Base-by-base conservation (phyloP, 1,140 invertebrate species). In the Trachymyrmex septentrionalis region DNA sequence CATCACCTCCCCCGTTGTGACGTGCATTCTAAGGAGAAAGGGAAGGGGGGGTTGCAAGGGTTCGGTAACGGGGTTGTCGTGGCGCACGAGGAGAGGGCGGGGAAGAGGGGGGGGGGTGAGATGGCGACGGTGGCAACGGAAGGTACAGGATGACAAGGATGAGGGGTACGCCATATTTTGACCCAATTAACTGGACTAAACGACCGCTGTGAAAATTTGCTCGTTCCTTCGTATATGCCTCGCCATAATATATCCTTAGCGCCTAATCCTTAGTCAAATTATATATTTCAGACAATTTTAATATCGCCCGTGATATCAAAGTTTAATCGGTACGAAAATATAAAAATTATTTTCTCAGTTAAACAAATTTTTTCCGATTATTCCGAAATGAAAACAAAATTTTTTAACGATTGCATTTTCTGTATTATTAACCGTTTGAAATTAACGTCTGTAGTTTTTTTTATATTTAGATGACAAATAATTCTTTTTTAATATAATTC, bases 1-100 rank as follows among this genome's bases (percentile, higher is more conserved):
- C 94, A 95, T 89, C 91, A 93, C 93, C 93, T 94, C 92, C 89
- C 92, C 93, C 90, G 78, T 92, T 87, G 93, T 95, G 94, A 95
- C 94, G 93, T 93, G 91, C 92, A 94, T 94, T 94, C 92, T 87
- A 91, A 88, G 90, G 89, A 88, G 69, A 90, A 92, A 88, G 90
- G 73, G 55, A 90, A 92, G 89, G 90, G 64, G 90, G 48, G 48
- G 21, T 3, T 67, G 34, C 87, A 86, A 55, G 84, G 87, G 71
- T 86, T 75, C 75, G 84, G 67, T 86, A 87, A 90, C 92, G 85
- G 86, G 87, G 64, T 78, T 84, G 73, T 78, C 53, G 85, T 84
- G 80, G 55, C 21, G 69, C 80, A 89, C 34, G 88, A 80, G 88
- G 71, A 80, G 88, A 67, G 38, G 64, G 85, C 0, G 3, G 30